phyloP scores from a whole-genome alignment of 2,888 invertebrate species.

The Apamea epomidion region DNA sequence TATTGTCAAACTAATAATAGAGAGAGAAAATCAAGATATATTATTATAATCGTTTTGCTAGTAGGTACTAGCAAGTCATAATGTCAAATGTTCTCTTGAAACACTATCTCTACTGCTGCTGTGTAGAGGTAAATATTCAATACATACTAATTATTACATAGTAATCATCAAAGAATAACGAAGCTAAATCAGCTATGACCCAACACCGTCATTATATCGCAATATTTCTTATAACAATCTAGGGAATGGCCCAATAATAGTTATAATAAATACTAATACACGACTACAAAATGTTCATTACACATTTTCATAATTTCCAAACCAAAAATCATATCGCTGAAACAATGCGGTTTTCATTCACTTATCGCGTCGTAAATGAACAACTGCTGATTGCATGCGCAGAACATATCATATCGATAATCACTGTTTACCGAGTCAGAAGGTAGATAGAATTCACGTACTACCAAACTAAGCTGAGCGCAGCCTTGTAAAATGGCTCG shows the following conservation, averaged over 20 bases:
- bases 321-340: constrained; percentile 4
- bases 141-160: not conserved
- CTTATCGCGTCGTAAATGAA: constrained; percentile 28
- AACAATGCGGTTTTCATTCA: constrained; percentile 24
- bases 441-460: constrained; percentile 7
- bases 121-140: constrained; percentile 2
- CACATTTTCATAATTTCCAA: constrained; percentile 15
- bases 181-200: constrained; percentile 16
- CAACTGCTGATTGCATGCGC: constrained; percentile 17
- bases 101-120: not conserved
- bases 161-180: constrained; percentile 1
- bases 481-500: constrained; percentile 75
- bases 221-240: not conserved
- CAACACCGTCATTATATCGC: constrained; percentile 31
- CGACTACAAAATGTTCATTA: constrained; percentile 21
- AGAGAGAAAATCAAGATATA: not conserved
- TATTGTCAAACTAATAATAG: constrained; percentile 1
- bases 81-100: constrained; percentile 2
- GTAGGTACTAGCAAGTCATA: constrained; percentile 11
- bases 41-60: constrained; percentile 12
- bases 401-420: constrained; percentile 29
- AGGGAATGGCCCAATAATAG: constrained; percentile 28
- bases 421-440: constrained; percentile 20
- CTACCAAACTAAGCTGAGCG: constrained; percentile 76
- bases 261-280: constrained; percentile 12